Percentiles rank a stretch among this genome's conserved stretches.
These are phyloP conservation scores for Hydraecia micacea DNA, from an alignment of 2,888 invertebrate genomes.

Conservation along the genomic window DNA sequence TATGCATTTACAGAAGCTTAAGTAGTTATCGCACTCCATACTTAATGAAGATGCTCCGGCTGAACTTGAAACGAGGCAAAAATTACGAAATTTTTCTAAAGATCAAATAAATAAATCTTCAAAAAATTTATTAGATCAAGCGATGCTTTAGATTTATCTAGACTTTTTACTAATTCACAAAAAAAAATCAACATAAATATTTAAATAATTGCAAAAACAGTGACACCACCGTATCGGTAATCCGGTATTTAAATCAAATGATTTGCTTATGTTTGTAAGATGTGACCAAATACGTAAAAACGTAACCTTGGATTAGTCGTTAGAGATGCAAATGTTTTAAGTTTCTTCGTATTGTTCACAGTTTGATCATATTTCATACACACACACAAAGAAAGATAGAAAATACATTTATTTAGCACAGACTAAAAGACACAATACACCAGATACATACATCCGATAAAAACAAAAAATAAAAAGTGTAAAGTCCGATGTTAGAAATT, in stretches of 20 bases:
- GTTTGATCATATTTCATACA: constrained; percentile 2
- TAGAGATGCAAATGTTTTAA: constrained; percentile 22
- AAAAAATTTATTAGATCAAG: too few relatives aligned
- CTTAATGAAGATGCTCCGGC: constrained; percentile 1
- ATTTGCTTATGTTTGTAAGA: constrained; percentile 20
- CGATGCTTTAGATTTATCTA: constrained; percentile 17
- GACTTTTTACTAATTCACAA: constrained; percentile 16
- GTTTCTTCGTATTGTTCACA: constrained; percentile 26
- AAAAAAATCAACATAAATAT: constrained; percentile 27
- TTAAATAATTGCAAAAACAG: constrained; percentile 37
- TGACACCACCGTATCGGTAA: constrained; percentile 43
- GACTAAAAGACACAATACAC: too few relatives aligned
- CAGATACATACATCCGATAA: too few relatives aligned
- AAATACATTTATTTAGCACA: too few relatives aligned
- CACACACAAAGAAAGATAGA: too few relatives aligned
- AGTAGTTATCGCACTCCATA: constrained; percentile 2
- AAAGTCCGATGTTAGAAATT: too few relatives aligned
- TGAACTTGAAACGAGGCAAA: constrained; percentile 27
- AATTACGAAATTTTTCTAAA: constrained; percentile 28
- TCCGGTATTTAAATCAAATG: constrained; percentile 40
- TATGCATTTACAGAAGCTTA: constrained; percentile 10
- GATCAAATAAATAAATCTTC: background rate
- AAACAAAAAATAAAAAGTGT: too few relatives aligned
- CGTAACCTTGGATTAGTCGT: constrained; percentile 40
- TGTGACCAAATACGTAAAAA: constrained; percentile 44